Evolutionary conservation across 2,113 vertebrate genomes (phyloP).

Genomic region (Antechinus flavipes): DNA sequence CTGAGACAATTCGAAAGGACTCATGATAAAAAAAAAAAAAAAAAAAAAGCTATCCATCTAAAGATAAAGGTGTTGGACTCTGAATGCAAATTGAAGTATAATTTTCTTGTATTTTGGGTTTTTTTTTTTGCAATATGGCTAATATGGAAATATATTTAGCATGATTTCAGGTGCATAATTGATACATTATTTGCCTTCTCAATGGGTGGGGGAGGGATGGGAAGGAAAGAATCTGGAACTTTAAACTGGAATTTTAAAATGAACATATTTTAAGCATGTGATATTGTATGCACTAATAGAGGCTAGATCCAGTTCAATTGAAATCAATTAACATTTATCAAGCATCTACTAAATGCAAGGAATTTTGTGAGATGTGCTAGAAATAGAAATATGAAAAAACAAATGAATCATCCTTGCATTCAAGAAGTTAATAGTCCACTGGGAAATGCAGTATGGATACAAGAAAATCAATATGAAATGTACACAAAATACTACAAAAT

Average conservation of each 20-base stretch:
- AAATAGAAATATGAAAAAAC: neutral
- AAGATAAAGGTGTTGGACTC: neutral
- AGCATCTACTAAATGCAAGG: neutral
- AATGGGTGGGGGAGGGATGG: neutral
- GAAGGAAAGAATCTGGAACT: neutral
- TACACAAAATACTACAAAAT: neutral
- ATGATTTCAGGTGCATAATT: neutral
- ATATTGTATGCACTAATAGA: neutral
- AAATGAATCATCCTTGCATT: neutral
- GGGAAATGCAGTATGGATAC: neutral
- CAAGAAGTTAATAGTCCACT: neutral
- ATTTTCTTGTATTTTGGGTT: neutral
- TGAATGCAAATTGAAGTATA: neutral
- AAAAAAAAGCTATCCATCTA: neutral
- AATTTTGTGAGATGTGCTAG: neutral
- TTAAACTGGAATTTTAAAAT: neutral
- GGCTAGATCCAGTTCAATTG: neutral
- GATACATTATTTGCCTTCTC: neutral
- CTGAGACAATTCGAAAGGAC: neutral
- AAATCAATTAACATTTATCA: neutral
- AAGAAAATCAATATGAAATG: neutral
- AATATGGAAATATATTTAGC: neutral
- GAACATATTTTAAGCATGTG: accelerated
- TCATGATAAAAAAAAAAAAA: neutral
- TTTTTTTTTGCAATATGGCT: neutral